Evolutionary conservation across 2,113 vertebrate species (phyloP).

Genomic region (Centropus bengalensis): DNA sequence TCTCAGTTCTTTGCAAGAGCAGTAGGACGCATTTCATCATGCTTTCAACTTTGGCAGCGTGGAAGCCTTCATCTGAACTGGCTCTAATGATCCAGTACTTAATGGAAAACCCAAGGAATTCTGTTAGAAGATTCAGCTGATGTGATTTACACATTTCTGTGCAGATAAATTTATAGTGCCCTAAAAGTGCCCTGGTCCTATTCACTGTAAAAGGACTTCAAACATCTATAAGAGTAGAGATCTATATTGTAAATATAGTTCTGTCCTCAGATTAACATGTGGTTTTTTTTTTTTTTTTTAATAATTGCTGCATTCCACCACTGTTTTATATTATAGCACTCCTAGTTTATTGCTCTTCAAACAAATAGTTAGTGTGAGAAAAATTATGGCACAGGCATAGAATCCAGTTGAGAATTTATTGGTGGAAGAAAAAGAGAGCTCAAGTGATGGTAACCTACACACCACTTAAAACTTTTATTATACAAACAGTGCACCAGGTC

Average conservation of each 20-base stretch:
- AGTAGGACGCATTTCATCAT: background rate
- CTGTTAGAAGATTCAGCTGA: background rate
- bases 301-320: background rate
- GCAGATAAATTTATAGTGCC: background rate
- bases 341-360: background rate
- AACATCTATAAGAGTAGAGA: background rate
- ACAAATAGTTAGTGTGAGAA: background rate
- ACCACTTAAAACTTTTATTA: background rate
- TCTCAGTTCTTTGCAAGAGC: background rate
- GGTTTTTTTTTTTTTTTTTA: background rate
- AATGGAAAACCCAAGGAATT: background rate
- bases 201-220: background rate
- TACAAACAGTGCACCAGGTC: background rate
- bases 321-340: background rate
- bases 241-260: background rate
- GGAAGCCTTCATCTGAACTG: background rate
- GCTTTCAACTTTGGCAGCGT: background rate
- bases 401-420: background rate
- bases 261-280: background rate
- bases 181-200: background rate
- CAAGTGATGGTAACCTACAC: background rate
- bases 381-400: background rate
- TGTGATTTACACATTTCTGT: background rate
- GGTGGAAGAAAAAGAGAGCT: background rate
- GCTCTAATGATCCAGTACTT: rapidly evolving